Conservation (phyloP, 2,888 invertebrate species). For the Eilema caniola region DNA sequence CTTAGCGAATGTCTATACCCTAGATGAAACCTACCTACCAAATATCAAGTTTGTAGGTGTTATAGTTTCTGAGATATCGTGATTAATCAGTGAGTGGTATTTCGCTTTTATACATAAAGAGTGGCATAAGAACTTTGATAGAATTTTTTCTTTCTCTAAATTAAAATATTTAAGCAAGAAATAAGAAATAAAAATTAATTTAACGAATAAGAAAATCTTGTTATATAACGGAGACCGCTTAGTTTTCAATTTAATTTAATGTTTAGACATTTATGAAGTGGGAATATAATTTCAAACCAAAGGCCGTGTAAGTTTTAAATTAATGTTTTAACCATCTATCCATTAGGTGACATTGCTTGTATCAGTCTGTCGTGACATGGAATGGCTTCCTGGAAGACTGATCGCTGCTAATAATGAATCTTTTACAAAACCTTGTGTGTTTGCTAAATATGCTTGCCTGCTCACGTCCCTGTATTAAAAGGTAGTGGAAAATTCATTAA, state of each 20-base stretch:
- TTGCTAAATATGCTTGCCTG: conserved; percentile 42
- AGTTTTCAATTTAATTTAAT: no score
- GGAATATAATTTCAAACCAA: conserved; percentile 34
- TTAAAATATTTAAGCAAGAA: neutral
- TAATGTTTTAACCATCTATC: conserved; percentile 63
- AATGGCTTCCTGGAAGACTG: conserved; percentile 54
- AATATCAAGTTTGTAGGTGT: no score
- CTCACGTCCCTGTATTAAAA: conserved; percentile 43
- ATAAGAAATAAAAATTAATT: no score
- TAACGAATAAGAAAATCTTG: no score
- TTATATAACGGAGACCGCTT: no score
- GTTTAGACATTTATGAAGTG: neutral
- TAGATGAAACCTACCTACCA: no score
- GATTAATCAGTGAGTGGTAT: no score
- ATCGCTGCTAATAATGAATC: conserved; percentile 57
- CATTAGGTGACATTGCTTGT: conserved; percentile 57
- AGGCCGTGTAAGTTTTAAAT: conserved; percentile 65
- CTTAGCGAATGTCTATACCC: no score
- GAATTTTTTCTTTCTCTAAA: neutral
- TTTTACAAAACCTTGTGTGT: conserved; percentile 46
- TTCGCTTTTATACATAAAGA: no score
- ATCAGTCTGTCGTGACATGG: conserved; percentile 61
- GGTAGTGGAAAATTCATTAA: conserved; percentile 44
- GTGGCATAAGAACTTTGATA: no score
- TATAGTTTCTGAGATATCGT: no score